Base-by-base conservation (phyloP, 92 coral and sea anemone species). In the Isaurus tuberculatus region DNA sequence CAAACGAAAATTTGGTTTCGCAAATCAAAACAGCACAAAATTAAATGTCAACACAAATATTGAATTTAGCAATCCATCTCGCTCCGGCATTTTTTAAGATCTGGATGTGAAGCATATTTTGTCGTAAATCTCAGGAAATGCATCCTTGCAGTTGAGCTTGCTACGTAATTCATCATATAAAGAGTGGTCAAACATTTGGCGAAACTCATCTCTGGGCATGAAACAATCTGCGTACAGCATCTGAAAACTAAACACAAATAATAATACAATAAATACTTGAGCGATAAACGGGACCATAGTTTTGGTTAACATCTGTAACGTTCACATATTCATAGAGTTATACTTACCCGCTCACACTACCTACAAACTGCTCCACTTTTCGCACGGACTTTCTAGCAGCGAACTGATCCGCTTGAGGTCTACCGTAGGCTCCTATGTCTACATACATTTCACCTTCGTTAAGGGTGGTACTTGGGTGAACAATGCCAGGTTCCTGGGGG, bases 151-250 rank as follows among this genome's bases (percentile, higher is more conserved):
- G 23, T 27, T 33, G 26, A 85, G n/a, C 49, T 71, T 36, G 22
- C 65, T 49, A 19, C 92, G 81, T 22, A 89, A 79, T 57, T 68
- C 80, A 73, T 85, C 83, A 48, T 86, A 89, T 2, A 89, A 64
- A 43, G 84, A 71, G 61, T 89, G 92, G 84, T 89, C 92, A 37
- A 89, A 89, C 92, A 89, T 89, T 30, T 79, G 60, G 66, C 79
- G 90, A 37, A 89, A 89, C 44, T 89, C 92, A 11, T 80, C 89
- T 60, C 92, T 85, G 23, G 90, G 87, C 89, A 86, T 86, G 74
- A 85, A 89, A 11, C 89, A 89, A 64, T 89, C 90, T 6, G 92
- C 92, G 74, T 89, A 89, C 87, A 89, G 61, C 92, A 89, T 89
- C 75, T 89, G 92, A 42, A 80, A 89, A 23, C 92, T 89, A 20